Percentiles rank a stretch among this genome's conserved stretches.
Conservation (phyloP, 2,888 invertebrate genomes). For the Mythimna pallens region DNA sequence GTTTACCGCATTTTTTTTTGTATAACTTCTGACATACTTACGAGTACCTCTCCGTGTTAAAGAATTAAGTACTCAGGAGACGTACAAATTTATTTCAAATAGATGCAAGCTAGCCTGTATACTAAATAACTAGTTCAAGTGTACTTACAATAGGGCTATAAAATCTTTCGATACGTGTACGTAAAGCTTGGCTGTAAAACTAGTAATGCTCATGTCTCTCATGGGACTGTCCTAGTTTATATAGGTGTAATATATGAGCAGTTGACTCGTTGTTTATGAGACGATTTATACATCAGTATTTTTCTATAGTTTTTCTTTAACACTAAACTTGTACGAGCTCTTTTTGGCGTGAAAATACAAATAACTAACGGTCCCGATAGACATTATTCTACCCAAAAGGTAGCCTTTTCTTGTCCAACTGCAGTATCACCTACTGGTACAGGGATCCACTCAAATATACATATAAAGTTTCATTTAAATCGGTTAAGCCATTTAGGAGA, state of each 20-base stretch:
- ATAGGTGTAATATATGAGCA: conserved; percentile 36
- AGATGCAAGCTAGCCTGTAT: neutral
- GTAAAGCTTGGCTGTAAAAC: conserved; percentile 64
- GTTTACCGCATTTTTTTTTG: no score
- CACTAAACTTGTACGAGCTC: neutral
- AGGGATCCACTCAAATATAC: no score
- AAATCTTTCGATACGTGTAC: conserved; percentile 58
- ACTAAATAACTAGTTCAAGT: neutral
- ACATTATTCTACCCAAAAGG: no score
- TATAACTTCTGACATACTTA: no score
- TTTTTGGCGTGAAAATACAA: neutral
- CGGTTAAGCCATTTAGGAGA: no score
- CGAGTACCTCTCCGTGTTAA: no score
- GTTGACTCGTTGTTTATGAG: conserved; percentile 10
- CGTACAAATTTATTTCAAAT: no score
- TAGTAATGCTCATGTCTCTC: conserved; percentile 45
- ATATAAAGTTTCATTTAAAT: no score
- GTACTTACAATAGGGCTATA: conserved; percentile 50
- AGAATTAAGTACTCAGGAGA: no score
- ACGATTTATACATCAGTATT: conserved; percentile 12
- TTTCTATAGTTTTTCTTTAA: conserved; percentile 18
- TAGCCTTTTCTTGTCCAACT: no score
- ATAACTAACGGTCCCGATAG: no score
- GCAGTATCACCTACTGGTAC: no score
- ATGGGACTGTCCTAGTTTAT: conserved; percentile 41